Conservation (phyloP, 2,113 vertebrate genomes). For the Psilopogon haemacephalus region DNA sequence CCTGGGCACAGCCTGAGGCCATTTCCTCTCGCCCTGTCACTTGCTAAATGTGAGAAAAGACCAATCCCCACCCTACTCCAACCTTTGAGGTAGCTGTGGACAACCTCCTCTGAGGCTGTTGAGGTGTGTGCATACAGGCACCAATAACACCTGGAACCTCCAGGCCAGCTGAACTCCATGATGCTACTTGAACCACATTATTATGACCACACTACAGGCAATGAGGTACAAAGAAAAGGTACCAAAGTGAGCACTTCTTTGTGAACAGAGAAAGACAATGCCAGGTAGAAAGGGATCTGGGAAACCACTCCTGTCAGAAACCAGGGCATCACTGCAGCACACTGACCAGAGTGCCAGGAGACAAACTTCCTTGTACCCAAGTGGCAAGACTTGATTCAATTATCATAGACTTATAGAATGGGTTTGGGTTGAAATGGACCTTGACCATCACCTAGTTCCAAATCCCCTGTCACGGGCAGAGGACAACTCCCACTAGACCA, state of each 20-base stretch:
- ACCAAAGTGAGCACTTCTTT: not conserved
- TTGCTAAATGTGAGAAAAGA: too few relatives aligned
- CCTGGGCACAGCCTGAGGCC: too few relatives aligned
- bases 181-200: not conserved
- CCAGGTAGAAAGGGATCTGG: not conserved
- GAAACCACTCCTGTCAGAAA: not conserved
- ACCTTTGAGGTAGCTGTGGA: too few relatives aligned
- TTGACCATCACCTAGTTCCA: too few relatives aligned
- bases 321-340: not conserved
- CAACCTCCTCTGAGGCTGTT: not conserved
- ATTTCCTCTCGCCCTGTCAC: too few relatives aligned
- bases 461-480: too few relatives aligned
- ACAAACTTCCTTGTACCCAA: not conserved
- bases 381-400: slow-evolving; percentile 1
- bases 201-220: not conserved
- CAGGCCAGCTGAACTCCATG: fast-evolving
- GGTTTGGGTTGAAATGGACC: too few relatives aligned
- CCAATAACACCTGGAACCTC: not conserved
- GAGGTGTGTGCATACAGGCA: not conserved
- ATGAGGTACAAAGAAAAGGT: not conserved
- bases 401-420: too few relatives aligned
- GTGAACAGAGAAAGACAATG: not conserved
- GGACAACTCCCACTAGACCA: too few relatives aligned
- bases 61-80: too few relatives aligned
- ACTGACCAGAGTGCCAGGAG: not conserved